Evolutionary conservation across 2,797 vertebrate genomes (phyloP).

Genomic region (Danio choprae): DNA sequence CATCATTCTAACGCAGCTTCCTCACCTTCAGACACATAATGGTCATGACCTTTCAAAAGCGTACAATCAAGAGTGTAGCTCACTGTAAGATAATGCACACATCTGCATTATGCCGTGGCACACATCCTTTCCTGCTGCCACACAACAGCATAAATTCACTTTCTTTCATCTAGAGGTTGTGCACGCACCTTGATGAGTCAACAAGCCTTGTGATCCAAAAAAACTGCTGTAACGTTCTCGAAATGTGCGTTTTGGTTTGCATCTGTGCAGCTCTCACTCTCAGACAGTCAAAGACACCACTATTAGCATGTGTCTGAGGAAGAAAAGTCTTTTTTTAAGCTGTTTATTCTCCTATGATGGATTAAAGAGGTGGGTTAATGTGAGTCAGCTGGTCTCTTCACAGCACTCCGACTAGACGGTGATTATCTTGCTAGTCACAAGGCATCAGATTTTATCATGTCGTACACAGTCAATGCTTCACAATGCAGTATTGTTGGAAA

Average conservation of each 20-base stretch:
- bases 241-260: neutral
- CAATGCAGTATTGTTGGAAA: conserved; percentile 18
- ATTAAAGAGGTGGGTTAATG: conserved; percentile 9
- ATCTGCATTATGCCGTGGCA: too few relatives aligned
- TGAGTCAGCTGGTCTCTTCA: conserved; percentile 1
- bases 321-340: too few relatives aligned
- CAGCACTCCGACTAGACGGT: neutral
- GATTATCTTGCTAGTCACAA: conserved; percentile 34
- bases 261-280: neutral
- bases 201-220: neutral
- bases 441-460: conserved; percentile 19
- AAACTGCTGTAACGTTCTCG: neutral
- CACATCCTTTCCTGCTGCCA: neutral
- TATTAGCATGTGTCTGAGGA: neutral
- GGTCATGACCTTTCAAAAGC: conserved; percentile 6
- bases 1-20: neutral
- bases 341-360: neutral
- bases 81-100: neutral
- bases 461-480: neutral
- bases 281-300: neutral
- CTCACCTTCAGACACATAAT: conserved; percentile 7
- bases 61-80: neutral
- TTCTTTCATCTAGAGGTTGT: neutral
- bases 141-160: neutral
- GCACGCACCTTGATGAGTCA: neutral